Evolutionary conservation across 2,113 vertebrate genomes (phyloP).

Genomic region (Tylochromis polylepis): DNA sequence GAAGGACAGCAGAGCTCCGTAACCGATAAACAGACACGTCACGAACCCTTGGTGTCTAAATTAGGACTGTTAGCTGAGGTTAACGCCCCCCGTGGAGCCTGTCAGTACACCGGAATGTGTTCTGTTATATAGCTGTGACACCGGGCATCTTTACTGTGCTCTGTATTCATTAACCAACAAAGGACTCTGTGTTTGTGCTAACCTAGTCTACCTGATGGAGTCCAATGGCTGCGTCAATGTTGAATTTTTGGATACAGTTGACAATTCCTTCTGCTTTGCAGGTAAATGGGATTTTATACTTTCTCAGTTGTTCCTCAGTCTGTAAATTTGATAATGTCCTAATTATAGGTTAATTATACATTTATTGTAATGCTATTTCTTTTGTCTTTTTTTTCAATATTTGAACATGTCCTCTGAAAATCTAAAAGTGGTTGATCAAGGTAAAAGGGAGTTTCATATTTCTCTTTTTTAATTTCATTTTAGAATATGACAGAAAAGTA

Average conservation of each 20-base stretch:
- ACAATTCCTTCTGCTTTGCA: background rate
- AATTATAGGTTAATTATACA: background rate
- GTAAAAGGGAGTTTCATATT: background rate
- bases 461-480: background rate
- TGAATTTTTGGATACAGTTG: fast-evolving
- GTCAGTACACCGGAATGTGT: background rate
- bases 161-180: background rate
- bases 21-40: no score
- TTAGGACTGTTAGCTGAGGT: no score
- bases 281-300: conserved; percentile 1
- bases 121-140: background rate
- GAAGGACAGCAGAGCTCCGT: no score
- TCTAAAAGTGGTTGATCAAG: background rate
- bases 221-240: fast-evolving
- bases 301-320: background rate
- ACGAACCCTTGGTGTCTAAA: no score
- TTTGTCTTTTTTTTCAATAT: background rate
- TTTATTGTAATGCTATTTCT: background rate
- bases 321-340: background rate
- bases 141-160: background rate
- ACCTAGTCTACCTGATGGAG: conserved; percentile 1
- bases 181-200: background rate
- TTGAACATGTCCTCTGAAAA: background rate
- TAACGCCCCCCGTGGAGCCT: no score
- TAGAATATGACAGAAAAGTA: background rate